These are phyloP conservation scores for Lordiphosa clarofinis DNA, from an alignment of 1,140 invertebrate species.

Conservation along the genomic window DNA sequence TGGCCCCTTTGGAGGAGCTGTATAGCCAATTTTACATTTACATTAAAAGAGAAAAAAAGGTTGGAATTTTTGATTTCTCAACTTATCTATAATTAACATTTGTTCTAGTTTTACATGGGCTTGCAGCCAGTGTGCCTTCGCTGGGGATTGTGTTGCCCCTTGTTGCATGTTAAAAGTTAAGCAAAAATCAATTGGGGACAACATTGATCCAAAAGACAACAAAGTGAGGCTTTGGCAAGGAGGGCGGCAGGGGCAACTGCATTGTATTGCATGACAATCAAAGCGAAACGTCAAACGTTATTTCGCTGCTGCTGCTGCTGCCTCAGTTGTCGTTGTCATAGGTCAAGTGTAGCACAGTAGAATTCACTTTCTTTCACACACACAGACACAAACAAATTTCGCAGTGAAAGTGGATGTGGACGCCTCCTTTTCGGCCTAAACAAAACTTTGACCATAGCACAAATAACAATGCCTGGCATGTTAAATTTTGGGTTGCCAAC, in stretches of 20 bases:
- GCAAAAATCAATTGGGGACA: conserved; percentile 75
- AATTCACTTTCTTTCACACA: conserved; percentile 75
- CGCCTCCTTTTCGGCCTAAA: conserved; percentile 39
- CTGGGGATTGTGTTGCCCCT: conserved; percentile 23
- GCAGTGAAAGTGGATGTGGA: conserved; percentile 60
- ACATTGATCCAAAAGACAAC: conserved; percentile 61
- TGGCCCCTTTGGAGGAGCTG: too few species aligned
- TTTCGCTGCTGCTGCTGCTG: conserved; percentile 20
- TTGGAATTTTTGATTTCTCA: too few species aligned
- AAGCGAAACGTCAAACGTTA: conserved; percentile 69
- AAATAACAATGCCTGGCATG: conserved; percentile 26
- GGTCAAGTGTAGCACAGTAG: conserved; percentile 76
- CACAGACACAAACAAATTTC: conserved; percentile 49
- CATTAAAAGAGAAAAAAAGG: too few species aligned
- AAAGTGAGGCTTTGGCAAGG: conserved; percentile 14
- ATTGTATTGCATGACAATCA: conserved; percentile 68
- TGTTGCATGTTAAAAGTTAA: conserved; percentile 73
- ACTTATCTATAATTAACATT: too few species aligned
- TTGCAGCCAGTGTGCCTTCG: background rate
- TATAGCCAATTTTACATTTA: too few species aligned
- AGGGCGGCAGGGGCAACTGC: conserved; percentile 13
- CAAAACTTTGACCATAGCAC: conserved; percentile 55
- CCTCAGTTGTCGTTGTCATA: conserved; percentile 60
- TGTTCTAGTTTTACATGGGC: too few species aligned
- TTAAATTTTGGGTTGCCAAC: conserved; percentile 19